Evolutionary conservation across 2,113 vertebrate genomes (phyloP), one percentile per base, ranked within the genome.

Genomic region (Equus quagga): DNA sequence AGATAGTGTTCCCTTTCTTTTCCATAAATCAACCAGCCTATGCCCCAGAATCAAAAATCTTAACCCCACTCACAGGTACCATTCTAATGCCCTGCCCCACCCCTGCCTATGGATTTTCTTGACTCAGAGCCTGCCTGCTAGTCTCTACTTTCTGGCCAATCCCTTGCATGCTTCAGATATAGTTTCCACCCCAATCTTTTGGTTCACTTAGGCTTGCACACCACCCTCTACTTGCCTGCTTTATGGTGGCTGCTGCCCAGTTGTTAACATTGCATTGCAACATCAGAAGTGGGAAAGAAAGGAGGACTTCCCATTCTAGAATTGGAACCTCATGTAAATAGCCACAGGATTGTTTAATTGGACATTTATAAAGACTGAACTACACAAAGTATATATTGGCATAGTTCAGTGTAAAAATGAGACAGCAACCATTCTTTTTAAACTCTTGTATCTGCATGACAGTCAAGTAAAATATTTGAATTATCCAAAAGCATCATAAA

Each of bases 381-480:
- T 49, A 79, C n/a, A 73, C 23, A 51, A 41, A 24, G 31, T 41
- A 62, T 33, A 33, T 54, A 46, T 44, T 82, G 46, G 67, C 26
- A 90, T 4, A 67, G 54, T 65, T 96, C 67, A 73, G 18, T 72
- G 31, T 95, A 70, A 80, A 91, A 76, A 33, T 85, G 58, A 89
- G 36, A 80, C 41, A 10, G 18, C 41, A 79, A 60, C 41, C 86
- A 60, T 67, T 91, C 46, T 82, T 96, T 93, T 75, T 46, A 88
- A 62, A 51, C 41, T 64, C 21, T 85, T 21, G 6, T 19, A n/a
- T 73, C 44, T 82, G 44, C 58, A 81, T 23, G 21, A 75, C 31
- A 81, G 44, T 78, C 21, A 79, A 78, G 70, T 31, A 95, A 60
- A 94, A 92, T 86, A 94, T n/a, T 17, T 41, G 69, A 85, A 96